Percentiles rank a stretch among this genome's conserved stretches.
These are phyloP conservation scores for Sarcophaga bullata DNA, from an alignment of 1,140 invertebrate genomes.

Conservation along the genomic window DNA sequence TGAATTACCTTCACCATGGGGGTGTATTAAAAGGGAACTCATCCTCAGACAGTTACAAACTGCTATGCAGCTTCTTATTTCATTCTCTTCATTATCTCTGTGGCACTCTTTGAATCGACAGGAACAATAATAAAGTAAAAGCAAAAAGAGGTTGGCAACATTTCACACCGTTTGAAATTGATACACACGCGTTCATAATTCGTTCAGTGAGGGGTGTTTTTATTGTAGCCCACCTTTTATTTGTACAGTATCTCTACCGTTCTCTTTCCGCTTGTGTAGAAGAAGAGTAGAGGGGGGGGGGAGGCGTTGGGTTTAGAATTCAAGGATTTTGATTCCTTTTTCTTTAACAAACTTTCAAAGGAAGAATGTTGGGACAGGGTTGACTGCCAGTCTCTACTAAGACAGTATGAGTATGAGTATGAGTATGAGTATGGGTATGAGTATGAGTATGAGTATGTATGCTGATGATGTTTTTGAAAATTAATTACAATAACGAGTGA, in stretches of 20 bases:
- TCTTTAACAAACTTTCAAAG: neutral
- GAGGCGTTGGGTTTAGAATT: too few species aligned
- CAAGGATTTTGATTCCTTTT: too few species aligned
- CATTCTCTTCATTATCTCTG: neutral
- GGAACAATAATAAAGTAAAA: neutral
- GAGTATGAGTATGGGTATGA: neutral
- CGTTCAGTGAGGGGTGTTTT: slow-evolving; percentile 42
- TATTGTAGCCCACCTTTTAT: slow-evolving; percentile 51
- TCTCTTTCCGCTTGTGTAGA: slow-evolving; percentile 45
- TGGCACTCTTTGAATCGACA: neutral
- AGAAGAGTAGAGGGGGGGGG: neutral
- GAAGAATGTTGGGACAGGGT: slow-evolving; percentile 32
- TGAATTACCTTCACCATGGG: slow-evolving; percentile 47
- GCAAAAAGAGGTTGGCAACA: slow-evolving; percentile 31
- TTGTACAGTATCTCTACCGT: slow-evolving; percentile 55
- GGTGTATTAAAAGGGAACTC: slow-evolving; percentile 46
- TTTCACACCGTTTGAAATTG: slow-evolving; percentile 38
- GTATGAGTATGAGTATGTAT: neutral
- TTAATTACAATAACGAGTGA: slow-evolving; percentile 46
- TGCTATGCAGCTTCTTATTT: neutral
- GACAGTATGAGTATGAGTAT: too few species aligned
- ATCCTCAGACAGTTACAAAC: neutral
- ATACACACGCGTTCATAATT: slow-evolving; percentile 40
- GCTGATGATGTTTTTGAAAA: slow-evolving; percentile 44
- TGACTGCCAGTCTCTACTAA: neutral